Conservation (phyloP, 2,113 vertebrate species). For the Trematocara variabile region DNA sequence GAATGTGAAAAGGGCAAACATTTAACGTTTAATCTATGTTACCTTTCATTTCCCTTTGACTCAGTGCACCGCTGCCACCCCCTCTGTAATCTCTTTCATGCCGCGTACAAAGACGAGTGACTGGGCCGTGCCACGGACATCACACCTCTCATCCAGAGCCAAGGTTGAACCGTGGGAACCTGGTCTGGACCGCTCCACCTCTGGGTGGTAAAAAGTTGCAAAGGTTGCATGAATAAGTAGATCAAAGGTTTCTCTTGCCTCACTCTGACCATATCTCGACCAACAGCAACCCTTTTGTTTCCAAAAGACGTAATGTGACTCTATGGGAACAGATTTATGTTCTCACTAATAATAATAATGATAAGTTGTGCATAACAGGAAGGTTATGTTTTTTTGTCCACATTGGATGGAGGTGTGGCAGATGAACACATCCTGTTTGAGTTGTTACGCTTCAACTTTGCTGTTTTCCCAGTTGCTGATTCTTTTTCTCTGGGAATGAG, state of each 20-base stretch:
- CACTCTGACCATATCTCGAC: neutral
- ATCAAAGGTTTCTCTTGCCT: neutral
- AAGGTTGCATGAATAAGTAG: neutral
- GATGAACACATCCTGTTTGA: neutral
- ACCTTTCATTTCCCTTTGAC: rapidly evolving
- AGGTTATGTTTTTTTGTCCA: neutral
- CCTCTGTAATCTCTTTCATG: neutral
- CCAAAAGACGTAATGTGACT: neutral
- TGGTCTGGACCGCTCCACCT: neutral
- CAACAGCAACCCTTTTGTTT: neutral
- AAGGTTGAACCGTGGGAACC: neutral
- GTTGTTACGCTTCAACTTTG: neutral
- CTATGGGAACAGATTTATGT: neutral
- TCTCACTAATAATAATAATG: neutral
- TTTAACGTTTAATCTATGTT: neutral
- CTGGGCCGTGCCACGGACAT: neutral
- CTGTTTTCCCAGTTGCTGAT: neutral
- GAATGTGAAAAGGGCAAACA: neutral
- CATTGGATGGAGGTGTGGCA: neutral
- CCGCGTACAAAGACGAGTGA: neutral
- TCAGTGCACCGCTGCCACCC: neutral
- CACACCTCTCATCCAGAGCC: neutral
- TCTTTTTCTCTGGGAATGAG: neutral
- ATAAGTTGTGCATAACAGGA: neutral
- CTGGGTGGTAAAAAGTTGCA: neutral